Base-by-base conservation (phyloP, 1,140 invertebrate genomes). In the Scylla paramamosain region DNA sequence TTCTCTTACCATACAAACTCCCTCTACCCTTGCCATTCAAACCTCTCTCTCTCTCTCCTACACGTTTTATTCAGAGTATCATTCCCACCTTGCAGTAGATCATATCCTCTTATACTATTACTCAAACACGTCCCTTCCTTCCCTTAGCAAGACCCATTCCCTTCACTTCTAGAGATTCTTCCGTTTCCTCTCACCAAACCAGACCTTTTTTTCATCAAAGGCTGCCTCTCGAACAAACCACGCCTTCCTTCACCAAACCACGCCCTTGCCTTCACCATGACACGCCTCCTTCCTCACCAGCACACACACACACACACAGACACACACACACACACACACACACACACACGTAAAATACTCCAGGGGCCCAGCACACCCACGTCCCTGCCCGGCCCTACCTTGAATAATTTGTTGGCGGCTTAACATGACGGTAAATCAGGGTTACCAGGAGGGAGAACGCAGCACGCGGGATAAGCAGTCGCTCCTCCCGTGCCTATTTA, bases 401-500 rank as follows among this genome's bases (percentile, higher is more conserved):
- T 84, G 92, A 93, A 93, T 93, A 93, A 93, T 93, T 93, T 93
- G 92, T 93, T 87, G 92, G 45, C 92, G 92, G 92, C 92, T 93
- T 93, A 93, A 93, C 92, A 93, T 93, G 92, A 93, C 92, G 84
- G 92, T 93, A 93, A 93, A 93, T 93, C 92, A 93, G 92, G 46
- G 92, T 93, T 93, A 59, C 92, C 83, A 52, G 92, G 32, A 86
- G 67, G 39, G 83, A 32, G 92, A 52, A 59, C 82, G 83, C 92
- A 86, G 45, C 77, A 32, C 29, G 28, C n/a, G 92, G 92, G 92
- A 93, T 93, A 93, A 93, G 92, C 87, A 93, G 92, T 93, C 82
- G 92, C 46, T 28, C 67, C 20, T 31, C 83, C 59, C 45, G 14
- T n/a, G 48, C 29, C 28, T 91, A 91, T 91, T 91, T 91, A 91